Conservation (phyloP, 1,140 invertebrate species). For the Drosophila orena region DNA sequence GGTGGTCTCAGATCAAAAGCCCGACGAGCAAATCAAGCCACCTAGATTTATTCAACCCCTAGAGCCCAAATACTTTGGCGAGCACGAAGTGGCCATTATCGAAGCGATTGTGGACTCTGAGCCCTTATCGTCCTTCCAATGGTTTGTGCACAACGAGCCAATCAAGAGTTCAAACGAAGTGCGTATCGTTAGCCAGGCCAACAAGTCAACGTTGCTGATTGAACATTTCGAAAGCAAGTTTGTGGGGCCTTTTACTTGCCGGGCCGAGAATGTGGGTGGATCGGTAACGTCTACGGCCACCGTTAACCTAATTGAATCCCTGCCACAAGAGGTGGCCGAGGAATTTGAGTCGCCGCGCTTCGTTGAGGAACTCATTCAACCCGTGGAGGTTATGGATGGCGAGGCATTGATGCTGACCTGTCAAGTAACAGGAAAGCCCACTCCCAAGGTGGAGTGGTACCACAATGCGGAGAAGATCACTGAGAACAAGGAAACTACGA, state of each 20-base stretch:
- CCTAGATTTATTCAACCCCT: constrained; percentile 91
- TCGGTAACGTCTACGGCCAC: constrained; percentile 93
- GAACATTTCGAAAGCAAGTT: constrained; percentile 90
- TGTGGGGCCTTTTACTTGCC: constrained; percentile 92
- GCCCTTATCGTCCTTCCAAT: constrained; percentile 93
- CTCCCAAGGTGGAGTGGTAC: constrained; percentile 93
- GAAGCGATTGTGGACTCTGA: constrained; percentile 91
- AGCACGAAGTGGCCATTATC: constrained; percentile 91
- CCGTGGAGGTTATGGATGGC: constrained; percentile 95
- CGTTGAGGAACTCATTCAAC: constrained; percentile 88
- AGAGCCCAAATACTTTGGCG: constrained; percentile 89
- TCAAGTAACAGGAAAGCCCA: constrained; percentile 91
- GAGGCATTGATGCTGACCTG: constrained; percentile 93
- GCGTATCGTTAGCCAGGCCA: constrained; percentile 90
- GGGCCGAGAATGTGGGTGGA: constrained; percentile 94
- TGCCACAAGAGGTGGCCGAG: constrained; percentile 86
- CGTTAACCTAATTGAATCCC: constrained; percentile 88
- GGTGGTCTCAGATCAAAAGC: constrained; percentile 87
- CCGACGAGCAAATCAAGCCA: constrained; percentile 88
- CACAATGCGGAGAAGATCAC: constrained; percentile 90
- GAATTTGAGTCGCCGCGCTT: constrained; percentile 91
- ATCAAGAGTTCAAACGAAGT: constrained; percentile 87
- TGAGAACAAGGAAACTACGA: constrained; percentile 92
- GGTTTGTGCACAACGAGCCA: constrained; percentile 91
- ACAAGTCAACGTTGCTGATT: constrained; percentile 92